Base-by-base conservation (phyloP, 2,113 vertebrate genomes). In the Alouatta palliata region DNA sequence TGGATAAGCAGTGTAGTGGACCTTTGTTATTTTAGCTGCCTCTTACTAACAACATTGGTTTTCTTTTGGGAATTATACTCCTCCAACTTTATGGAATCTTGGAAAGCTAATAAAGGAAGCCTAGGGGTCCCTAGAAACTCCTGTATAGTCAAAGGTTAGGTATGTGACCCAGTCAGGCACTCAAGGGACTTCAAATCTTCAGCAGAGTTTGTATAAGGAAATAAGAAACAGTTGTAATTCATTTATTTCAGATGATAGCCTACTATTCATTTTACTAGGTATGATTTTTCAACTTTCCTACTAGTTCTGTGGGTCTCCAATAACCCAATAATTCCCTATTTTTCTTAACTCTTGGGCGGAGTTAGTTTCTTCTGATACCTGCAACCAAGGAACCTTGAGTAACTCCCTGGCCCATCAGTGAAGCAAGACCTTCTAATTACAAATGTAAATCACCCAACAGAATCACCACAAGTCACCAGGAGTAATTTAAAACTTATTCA, bases 281-380 rank as follows among this genome's bases (percentile, higher is more conserved):
- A 49, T 68, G 70, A 37, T 58, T 68, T 21, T 93, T 87, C 8
- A 83, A 32, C 4, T 7, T 68, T 86, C 10, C 21, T 84, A 5
- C 90, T 95, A 87, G 80, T 77, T 90, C 70, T 90, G 12, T 84
- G 43, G 70, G 6, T 64, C 23, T 90, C 37, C 8, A 77, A 16
- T 90, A 70, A 45, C 9, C 52, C n/a, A 35, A 70, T 43, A 90
- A 94, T 70, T 96, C 40, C n/a, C 30, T 14, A 54, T 95, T 95
- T 95, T 84, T 64, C 75, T 73, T 80, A 82, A 54, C 13, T 11
- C 32, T 86, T 52, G 37, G 47, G 25, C 45, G 81, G 93, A 90
- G 64, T 96, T 90, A 66, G 45, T 94, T 49, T 90, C 35, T 49
- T 90, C 30, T 96, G 70, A 43, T 85, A 91, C 25, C 66, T 95